Percentiles rank a stretch among this genome's conserved stretches.
Conservation (phyloP, 2,113 vertebrate genomes). For the Mesitornis unicolor region DNA sequence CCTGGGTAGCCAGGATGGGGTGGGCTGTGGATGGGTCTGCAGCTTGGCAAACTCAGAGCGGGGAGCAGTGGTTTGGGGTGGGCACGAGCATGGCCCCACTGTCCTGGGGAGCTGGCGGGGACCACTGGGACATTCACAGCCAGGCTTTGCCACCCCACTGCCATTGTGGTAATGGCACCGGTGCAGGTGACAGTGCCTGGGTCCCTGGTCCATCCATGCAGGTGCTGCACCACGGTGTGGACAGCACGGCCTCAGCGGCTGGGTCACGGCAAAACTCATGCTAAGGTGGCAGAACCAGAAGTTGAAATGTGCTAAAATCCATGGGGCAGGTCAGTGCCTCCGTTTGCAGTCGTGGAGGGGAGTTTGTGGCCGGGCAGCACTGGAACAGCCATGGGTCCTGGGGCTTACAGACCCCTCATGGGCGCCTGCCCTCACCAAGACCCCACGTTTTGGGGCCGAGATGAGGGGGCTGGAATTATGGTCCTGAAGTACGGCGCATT, state of each 20-base stretch:
- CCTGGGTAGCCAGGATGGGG: rapidly evolving
- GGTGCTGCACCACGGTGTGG: not conserved
- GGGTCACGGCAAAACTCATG: not conserved
- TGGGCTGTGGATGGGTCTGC: not conserved
- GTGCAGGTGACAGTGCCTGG: not conserved
- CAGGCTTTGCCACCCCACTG: not conserved
- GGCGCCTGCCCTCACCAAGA: rapidly evolving
- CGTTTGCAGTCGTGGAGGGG: rapidly evolving
- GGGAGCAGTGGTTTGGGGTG: not conserved
- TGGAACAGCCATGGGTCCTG: not conserved
- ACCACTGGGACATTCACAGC: not conserved
- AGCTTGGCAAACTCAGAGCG: not conserved
- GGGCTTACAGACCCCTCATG: not conserved
- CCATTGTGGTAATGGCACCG: too few species aligned
- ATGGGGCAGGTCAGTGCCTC: not conserved
- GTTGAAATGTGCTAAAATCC: not conserved
- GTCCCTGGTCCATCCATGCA: not conserved
- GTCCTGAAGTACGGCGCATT: not conserved
- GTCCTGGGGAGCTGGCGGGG: not conserved
- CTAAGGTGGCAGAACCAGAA: not conserved
- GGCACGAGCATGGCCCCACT: rapidly evolving
- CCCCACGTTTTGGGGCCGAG: rapidly evolving
- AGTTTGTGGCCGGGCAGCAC: rapidly evolving
- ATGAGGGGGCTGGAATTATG: not conserved
- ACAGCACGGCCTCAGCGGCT: not conserved